Percentiles rank a stretch among this genome's conserved stretches.
Evolutionary conservation across 2,797 vertebrate genomes (phyloP).

Genomic region (Epinephelus malabaricus): DNA sequence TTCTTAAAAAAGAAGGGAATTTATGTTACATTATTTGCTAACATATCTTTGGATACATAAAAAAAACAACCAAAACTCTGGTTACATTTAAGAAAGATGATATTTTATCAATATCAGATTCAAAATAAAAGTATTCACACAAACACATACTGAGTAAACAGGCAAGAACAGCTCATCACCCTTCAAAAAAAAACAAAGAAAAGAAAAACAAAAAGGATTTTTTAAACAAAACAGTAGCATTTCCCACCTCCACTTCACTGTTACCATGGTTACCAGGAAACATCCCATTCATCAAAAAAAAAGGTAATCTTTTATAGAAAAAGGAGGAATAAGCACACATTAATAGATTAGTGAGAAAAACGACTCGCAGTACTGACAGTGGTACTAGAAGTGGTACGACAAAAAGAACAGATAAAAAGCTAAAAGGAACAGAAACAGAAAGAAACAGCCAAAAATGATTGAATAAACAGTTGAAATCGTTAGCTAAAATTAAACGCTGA

Average conservation of each 20-base stretch:
- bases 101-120: constrained; percentile 84
- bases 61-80: constrained; percentile 44
- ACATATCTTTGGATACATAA: not conserved
- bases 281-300: constrained; percentile 73
- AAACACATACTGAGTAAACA: constrained; percentile 87
- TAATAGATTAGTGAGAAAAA: constrained; percentile 71
- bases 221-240: constrained; percentile 58
- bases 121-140: constrained; percentile 87
- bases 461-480: too few species aligned
- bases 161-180: constrained; percentile 79
- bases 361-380: constrained; percentile 68
- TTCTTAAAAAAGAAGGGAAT: not conserved
- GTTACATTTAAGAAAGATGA: constrained; percentile 80
- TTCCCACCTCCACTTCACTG: constrained; percentile 70
- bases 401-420: too few species aligned
- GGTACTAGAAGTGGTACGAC: constrained; percentile 68
- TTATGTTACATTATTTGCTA: not conserved
- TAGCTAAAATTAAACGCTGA: too few species aligned
- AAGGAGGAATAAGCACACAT: constrained; percentile 77
- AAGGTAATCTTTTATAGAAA: constrained; percentile 27
- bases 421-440: too few species aligned
- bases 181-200: constrained; percentile 60
- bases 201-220: not conserved
- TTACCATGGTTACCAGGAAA: constrained; percentile 74
- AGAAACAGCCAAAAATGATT: too few species aligned